These are phyloP conservation scores for Drosophila cardini DNA, from an alignment of 1,140 invertebrate species.

Conservation along the genomic window DNA sequence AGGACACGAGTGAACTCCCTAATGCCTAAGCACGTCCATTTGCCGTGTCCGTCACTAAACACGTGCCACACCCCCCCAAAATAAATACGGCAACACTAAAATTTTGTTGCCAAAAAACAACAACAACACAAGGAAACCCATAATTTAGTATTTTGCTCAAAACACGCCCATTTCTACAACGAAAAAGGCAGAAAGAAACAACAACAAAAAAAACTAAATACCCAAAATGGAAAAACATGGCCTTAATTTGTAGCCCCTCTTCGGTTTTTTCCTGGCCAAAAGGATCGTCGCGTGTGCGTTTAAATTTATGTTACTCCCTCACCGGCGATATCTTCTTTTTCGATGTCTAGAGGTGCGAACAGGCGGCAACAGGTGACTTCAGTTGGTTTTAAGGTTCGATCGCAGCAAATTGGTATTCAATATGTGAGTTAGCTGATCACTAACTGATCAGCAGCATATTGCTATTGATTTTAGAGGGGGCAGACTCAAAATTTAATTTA, in stretches of 20 bases:
- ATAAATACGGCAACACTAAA: constrained; percentile 12
- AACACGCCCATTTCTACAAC: constrained; percentile 61
- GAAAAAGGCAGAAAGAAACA: too few species aligned
- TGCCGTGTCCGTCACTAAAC: constrained; percentile 75
- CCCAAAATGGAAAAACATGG: constrained; percentile 15
- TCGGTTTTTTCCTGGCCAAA: background rate
- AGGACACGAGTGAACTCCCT: constrained; percentile 58
- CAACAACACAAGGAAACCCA: constrained; percentile 59
- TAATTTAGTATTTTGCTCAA: constrained; percentile 79
- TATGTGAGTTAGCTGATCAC: constrained; percentile 17
- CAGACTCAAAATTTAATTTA: background rate
- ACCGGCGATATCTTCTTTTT: constrained; percentile 19
- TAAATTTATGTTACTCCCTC: constrained; percentile 68
- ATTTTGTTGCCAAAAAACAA: constrained; percentile 31
- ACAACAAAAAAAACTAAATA: constrained; percentile 20
- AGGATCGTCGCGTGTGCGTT: constrained; percentile 62
- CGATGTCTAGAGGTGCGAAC: constrained; percentile 51
- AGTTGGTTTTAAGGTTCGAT: constrained; percentile 28
- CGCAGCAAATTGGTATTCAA: constrained; percentile 48
- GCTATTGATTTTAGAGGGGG: constrained; percentile 6
- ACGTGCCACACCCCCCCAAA: constrained; percentile 66
- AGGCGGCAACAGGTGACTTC: constrained; percentile 62
- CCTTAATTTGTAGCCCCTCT: constrained; percentile 10
- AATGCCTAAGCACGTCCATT: constrained; percentile 80
- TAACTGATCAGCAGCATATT: constrained; percentile 23